Evolutionary conservation across 1,140 invertebrate species (phyloP).

Genomic region (Drosophila aff.): DNA sequence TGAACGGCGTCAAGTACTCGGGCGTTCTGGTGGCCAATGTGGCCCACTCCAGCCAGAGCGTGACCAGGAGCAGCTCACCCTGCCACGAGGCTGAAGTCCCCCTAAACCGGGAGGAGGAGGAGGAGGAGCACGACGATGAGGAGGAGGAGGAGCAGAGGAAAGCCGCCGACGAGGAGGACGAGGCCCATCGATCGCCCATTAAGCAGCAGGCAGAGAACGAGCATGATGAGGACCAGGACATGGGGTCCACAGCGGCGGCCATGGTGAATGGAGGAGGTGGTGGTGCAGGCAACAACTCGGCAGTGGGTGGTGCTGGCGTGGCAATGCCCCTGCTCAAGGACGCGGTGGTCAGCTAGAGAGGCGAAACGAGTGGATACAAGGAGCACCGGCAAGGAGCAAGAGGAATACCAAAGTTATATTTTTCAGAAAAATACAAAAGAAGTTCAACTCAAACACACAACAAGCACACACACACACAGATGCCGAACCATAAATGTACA

Average conservation of each 20-base stretch:
- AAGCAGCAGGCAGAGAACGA: constrained; percentile 35
- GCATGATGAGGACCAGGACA: constrained; percentile 49
- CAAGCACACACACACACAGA: constrained; percentile 27
- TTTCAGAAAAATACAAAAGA: constrained; percentile 82
- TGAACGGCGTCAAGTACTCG: constrained; percentile 96
- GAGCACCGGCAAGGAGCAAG: constrained; percentile 36
- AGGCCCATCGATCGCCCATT: constrained; percentile 32
- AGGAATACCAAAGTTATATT: constrained; percentile 83
- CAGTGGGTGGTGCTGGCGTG: constrained; percentile 18
- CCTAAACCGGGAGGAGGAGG: constrained; percentile 8
- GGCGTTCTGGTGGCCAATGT: constrained; percentile 93
- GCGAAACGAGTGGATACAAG: constrained; percentile 5
- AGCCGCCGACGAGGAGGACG: constrained; percentile 16
- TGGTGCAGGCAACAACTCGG: constrained; percentile 1
- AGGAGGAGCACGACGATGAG: constrained; percentile 24
- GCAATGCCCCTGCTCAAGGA: constrained; percentile 62
- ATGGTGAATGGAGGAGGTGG: constrained; percentile 48
- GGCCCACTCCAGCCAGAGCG: constrained; percentile 59
- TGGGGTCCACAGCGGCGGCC: constrained; percentile 33
- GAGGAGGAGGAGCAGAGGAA: constrained; percentile 15
- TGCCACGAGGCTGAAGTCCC: constrained; percentile 12
- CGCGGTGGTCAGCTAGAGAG: constrained; percentile 67
- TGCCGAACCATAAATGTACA: constrained; percentile 48
- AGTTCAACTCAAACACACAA: constrained; percentile 49
- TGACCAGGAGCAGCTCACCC: constrained; percentile 23